Conservation (phyloP, 2,113 vertebrate species). For the Dascyllus trimaculatus region DNA sequence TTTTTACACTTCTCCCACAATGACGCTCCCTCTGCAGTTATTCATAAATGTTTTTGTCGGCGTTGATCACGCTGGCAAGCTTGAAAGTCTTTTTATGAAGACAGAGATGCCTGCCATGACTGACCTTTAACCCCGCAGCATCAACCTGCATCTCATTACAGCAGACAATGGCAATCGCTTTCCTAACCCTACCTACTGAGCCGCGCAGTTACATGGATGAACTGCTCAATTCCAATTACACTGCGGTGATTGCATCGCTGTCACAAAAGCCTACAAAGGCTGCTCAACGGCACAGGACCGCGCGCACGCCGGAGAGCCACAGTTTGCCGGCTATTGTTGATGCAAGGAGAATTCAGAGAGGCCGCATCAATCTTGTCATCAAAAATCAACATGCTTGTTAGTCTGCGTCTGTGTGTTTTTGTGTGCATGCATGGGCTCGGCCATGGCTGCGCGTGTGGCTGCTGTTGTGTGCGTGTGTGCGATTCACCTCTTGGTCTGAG, state of each 20-base stretch:
- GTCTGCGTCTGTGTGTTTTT: slow-evolving; percentile 48
- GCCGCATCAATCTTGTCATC: slow-evolving; percentile 79
- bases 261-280: slow-evolving; percentile 53
- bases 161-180: slow-evolving; percentile 55
- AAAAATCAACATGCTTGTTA: slow-evolving; percentile 75
- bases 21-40: slow-evolving; percentile 7
- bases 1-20: not conserved
- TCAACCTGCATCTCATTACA: slow-evolving; percentile 63
- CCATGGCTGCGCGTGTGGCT: not conserved
- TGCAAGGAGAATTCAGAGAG: slow-evolving; percentile 56
- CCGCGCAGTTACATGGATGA: slow-evolving; percentile 57
- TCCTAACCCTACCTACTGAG: slow-evolving; percentile 52
- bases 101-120: not conserved
- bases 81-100: slow-evolving; percentile 10
- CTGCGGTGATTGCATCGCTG: slow-evolving; percentile 59
- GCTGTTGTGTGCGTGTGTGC: slow-evolving; percentile 38
- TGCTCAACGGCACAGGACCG: slow-evolving; percentile 38
- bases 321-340: slow-evolving; percentile 60
- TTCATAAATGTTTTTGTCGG: slow-evolving; percentile 13
- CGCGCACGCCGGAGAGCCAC: slow-evolving; percentile 1
- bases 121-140: slow-evolving; percentile 47
- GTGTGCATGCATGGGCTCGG: slow-evolving; percentile 14
- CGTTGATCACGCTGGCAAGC: not conserved
- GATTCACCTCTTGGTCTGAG: slow-evolving; percentile 76
- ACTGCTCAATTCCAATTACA: slow-evolving; percentile 80